Evolutionary conservation across 92 coral and sea anemone species (phyloP).

Genomic region (Palythoa heliodiscus): DNA sequence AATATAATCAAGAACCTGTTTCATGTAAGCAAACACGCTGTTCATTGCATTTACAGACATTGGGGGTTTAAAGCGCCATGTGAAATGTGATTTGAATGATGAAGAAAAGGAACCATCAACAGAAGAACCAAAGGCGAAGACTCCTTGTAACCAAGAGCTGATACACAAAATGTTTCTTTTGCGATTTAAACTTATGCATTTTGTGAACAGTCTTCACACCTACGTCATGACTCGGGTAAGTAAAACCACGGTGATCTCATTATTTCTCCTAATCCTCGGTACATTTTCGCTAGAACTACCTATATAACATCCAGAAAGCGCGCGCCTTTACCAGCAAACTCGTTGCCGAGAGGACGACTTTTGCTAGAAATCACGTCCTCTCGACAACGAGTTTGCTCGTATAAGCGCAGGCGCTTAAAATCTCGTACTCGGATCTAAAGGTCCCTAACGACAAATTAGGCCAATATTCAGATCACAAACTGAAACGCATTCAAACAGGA

Average conservation of each 20-base stretch:
- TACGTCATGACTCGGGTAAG: slow-evolving; percentile 97
- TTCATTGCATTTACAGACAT: neutral
- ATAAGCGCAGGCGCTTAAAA: no score
- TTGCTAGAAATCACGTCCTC: no score
- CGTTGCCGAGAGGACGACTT: no score
- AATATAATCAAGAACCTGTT: neutral
- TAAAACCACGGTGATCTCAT: neutral
- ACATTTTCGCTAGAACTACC: no score
- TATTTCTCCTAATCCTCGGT: no score
- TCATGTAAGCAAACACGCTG: neutral
- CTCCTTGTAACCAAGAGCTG: slow-evolving; percentile 49
- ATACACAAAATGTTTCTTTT: slow-evolving; percentile 86
- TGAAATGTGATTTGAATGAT: slow-evolving; percentile 18
- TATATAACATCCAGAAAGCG: no score
- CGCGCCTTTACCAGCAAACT: no score
- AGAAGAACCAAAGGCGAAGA: neutral
- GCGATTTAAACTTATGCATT: slow-evolving; percentile 92
- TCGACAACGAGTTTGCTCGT: no score
- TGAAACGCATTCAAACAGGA: no score
- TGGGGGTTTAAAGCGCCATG: slow-evolving; percentile 43
- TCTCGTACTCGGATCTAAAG: no score
- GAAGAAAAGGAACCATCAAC: slow-evolving; percentile 17
- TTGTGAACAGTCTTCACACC: slow-evolving; percentile 88
- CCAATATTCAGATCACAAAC: no score
- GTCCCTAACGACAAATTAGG: no score